Evolutionary conservation across 2,797 vertebrate species (phyloP).

Genomic region (Sarcophilus harrisii): DNA sequence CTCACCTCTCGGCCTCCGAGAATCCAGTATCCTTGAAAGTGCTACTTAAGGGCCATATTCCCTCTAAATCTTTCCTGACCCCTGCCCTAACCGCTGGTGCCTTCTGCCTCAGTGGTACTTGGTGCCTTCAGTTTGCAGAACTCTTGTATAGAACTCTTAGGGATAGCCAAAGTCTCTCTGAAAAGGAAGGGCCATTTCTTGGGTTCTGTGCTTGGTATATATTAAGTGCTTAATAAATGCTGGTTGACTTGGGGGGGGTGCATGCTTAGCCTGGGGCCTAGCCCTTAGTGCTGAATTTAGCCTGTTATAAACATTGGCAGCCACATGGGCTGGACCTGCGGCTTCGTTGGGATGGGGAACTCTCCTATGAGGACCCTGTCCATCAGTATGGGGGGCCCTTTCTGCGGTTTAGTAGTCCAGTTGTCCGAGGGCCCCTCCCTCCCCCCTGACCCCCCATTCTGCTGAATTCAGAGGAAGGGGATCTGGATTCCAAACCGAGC

Average conservation of each 20-base stretch:
- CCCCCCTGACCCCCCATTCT: accelerated
- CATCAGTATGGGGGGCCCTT: background rate
- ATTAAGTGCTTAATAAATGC: too few relatives aligned
- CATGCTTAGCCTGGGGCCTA: background rate
- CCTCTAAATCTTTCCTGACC: too few relatives aligned
- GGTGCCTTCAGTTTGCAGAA: too few relatives aligned
- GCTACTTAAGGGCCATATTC: too few relatives aligned
- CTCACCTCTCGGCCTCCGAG: background rate
- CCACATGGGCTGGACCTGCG: background rate
- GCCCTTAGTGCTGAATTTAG: background rate
- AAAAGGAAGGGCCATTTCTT: too few relatives aligned
- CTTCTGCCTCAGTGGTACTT: too few relatives aligned
- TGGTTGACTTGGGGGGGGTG: too few relatives aligned
- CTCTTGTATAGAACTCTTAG: too few relatives aligned
- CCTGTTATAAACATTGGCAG: background rate
- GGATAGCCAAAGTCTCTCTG: too few relatives aligned
- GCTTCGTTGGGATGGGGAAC: background rate
- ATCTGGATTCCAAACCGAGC: background rate
- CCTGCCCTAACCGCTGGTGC: too few relatives aligned
- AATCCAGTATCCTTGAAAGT: too few relatives aligned
- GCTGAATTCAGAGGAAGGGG: background rate
- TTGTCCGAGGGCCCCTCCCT: background rate
- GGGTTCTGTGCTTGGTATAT: too few relatives aligned
- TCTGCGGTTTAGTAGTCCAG: background rate
- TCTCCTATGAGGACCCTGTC: background rate